Evolutionary conservation across 1,140 invertebrate species (phyloP), one percentile per base, ranked within the genome.

Genomic region (Araneus ventricosus): DNA sequence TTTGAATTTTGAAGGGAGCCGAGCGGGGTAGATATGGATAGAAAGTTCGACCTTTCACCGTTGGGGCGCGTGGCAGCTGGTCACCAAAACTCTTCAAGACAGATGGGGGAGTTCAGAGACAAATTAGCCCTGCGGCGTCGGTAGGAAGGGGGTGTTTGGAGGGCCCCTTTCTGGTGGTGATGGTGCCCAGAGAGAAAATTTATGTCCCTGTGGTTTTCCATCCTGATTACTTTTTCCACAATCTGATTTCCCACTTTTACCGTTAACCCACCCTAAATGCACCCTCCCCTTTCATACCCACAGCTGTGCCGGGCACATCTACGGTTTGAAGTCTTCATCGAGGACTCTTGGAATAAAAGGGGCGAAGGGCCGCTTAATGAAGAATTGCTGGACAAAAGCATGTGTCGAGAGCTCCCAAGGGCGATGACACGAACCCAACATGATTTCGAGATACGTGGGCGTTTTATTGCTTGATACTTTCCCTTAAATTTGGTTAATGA

Each of bases 191-290:
- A 39, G 27, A 59, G 91, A 80, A 93, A 93, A 93, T 93, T 93
- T 93, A 93, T 93, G 91, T 93, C 63, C 84, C 61, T 88, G 91
- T 52, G 91, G 91, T 93, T 93, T 93, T 93, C 91, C 84, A 87
- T 63, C 85, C 84, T 93, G 91, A 93, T 93, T 92, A 61, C 90
- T 92, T 93, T 93, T 84, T 93, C 61, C 90, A 70, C 90, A 92
- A 92, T 92, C 90, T 70, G 80, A 86, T 92, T 92, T 92, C 80
- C 90, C 90, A 92, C 90, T 92, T 92, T 92, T 92, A 92, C 90
- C 80, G 80, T 92, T 92, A 89, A 89, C 88, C 67, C 88, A 89
- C 88, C 88, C 88, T 79, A 90, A 90, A 79, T 90, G 57, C 45
- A 57, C 57, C 75, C 79, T 22, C 82, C 90, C 90, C 59, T 90